phyloP scores from a whole-genome alignment of 2,113 vertebrate species.

The Caracal caracal region DNA sequence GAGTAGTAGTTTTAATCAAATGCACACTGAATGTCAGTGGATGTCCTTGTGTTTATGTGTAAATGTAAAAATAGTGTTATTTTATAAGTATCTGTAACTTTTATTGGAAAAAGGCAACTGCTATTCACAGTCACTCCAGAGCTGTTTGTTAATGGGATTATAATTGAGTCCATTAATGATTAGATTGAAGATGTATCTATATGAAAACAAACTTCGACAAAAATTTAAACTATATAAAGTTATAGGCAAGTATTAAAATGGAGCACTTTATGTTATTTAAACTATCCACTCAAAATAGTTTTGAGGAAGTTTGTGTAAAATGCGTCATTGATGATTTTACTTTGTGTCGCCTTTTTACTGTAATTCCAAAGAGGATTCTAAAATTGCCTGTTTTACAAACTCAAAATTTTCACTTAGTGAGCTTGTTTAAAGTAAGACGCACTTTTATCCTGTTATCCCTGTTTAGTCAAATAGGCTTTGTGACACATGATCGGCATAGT shows the following conservation, averaged over 20 bases:
- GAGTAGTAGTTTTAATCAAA: neutral
- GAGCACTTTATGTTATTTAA: neutral
- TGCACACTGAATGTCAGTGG: neutral
- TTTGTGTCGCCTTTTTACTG: neutral
- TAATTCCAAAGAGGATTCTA: neutral
- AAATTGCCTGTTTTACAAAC: conserved; percentile 5
- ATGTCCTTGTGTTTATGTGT: neutral
- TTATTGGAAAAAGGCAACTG: neutral
- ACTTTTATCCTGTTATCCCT: neutral
- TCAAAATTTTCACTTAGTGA: neutral
- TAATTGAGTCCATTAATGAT: neutral
- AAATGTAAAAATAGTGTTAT: neutral
- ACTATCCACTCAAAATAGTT: neutral
- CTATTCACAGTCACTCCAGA: neutral
- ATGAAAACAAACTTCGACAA: neutral
- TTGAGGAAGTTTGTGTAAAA: neutral
- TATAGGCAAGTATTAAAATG: neutral
- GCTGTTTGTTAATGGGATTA: neutral
- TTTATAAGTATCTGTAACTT: neutral
- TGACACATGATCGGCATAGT: conserved; percentile 38
- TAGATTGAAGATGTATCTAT: neutral
- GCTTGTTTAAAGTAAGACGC: neutral
- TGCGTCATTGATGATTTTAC: neutral
- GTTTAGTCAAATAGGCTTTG: neutral
- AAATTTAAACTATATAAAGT: neutral